These are phyloP conservation scores for Entomobrya multifasciata DNA, from an alignment of 2,888 invertebrate species.

Conservation along the genomic window DNA sequence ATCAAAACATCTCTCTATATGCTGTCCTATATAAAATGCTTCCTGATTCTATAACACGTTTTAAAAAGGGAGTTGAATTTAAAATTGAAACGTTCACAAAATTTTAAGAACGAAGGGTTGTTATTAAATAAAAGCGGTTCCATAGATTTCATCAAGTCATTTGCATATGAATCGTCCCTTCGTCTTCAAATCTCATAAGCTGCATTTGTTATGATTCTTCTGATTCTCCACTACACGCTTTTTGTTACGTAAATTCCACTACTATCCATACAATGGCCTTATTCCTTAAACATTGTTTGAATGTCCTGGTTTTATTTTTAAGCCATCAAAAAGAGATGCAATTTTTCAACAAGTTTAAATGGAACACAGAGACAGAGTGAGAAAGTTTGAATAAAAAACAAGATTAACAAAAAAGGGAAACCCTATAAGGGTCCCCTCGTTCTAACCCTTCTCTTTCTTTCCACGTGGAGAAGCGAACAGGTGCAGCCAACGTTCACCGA, in stretches of 20 bases:
- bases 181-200: constrained; percentile 19
- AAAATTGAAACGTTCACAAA: no score
- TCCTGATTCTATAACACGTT: not conserved
- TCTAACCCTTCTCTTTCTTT: constrained; percentile 61
- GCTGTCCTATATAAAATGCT: not conserved
- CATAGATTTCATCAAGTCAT: constrained; percentile 28
- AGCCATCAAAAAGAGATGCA: not conserved
- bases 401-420: constrained; percentile 18
- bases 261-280: no score
- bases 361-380: not conserved
- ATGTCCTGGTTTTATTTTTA: constrained; percentile 2
- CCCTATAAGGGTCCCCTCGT: constrained; percentile 47
- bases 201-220: not conserved
- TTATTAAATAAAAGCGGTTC: constrained; percentile 22
- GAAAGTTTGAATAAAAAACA: constrained; percentile 16
- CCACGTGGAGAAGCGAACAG: constrained; percentile 71
- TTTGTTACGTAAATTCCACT: no score
- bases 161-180: constrained; percentile 52
- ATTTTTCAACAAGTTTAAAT: constrained; percentile 61
- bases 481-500: constrained; percentile 48
- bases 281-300: not conserved
- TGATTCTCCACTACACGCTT: no score
- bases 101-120: not conserved
- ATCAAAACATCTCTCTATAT: not conserved
- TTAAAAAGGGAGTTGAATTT: no score